Percentiles rank a stretch among this genome's conserved stretches.
These are phyloP conservation scores for Euura saliciscinereae DNA, from an alignment of 1,140 invertebrate species.

Conservation along the genomic window DNA sequence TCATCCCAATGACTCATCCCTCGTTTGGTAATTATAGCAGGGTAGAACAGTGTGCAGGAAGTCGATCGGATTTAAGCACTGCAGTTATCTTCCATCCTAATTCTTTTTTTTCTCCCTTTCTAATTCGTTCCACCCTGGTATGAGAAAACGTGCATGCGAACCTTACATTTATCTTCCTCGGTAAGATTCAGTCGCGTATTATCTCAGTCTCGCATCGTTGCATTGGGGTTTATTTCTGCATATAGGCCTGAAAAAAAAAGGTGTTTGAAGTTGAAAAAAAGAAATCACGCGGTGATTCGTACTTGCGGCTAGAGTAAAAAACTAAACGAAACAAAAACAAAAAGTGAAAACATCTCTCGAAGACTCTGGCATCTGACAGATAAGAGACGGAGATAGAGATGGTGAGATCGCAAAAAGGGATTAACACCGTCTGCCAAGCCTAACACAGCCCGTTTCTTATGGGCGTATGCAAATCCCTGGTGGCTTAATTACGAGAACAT, in stretches of 20 bases:
- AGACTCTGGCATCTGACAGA: no score
- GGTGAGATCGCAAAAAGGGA: not conserved
- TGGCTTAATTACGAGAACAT: slow-evolving; percentile 5
- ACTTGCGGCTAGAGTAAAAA: no score
- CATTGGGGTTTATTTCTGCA: not conserved
- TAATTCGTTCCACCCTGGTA: not conserved
- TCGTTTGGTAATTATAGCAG: no score
- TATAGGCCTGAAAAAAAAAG: no score
- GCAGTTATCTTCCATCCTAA: not conserved
- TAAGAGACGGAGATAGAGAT: not conserved
- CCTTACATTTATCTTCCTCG: slow-evolving; percentile 49
- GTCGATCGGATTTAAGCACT: not conserved
- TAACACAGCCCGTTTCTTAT: not conserved
- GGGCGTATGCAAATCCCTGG: slow-evolving; percentile 2
- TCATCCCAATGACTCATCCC: no score
- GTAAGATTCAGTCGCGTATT: slow-evolving; percentile 39
- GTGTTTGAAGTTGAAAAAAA: no score
- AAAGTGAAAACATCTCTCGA: no score
- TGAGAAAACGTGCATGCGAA: slow-evolving; percentile 33
- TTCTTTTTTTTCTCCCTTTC: not conserved
- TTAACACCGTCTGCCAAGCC: not conserved
- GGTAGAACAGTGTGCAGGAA: no score
- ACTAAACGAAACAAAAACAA: no score
- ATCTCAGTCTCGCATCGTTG: slow-evolving; percentile 20
- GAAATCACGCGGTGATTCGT: no score